Evolutionary conservation across 2,113 vertebrate genomes (phyloP).

Genomic region (Tinamus guttatus): DNA sequence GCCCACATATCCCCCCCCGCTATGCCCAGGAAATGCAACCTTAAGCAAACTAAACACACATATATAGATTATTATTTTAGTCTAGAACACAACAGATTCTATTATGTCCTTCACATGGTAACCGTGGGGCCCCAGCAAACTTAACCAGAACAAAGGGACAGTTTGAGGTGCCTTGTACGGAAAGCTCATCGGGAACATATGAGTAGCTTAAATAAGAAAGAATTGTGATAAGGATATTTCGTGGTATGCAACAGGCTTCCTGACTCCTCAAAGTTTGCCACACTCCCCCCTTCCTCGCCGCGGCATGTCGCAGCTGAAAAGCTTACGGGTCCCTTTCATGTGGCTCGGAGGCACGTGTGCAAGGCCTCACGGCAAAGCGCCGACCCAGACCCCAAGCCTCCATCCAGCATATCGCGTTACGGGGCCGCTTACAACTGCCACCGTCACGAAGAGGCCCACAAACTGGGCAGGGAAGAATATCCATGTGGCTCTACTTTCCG

Average conservation of each 20-base stretch:
- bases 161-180: accelerated
- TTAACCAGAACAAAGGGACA: background rate
- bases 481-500: slow-evolving; percentile 25
- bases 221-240: background rate
- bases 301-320: slow-evolving; percentile 31
- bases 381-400: background rate
- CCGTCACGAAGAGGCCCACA: slow-evolving; percentile 36
- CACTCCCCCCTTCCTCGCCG: background rate
- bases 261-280: background rate
- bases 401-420: slow-evolving; percentile 46
- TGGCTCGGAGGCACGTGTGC: background rate
- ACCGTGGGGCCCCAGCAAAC: background rate
- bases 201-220: background rate
- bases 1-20: background rate
- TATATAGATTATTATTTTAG: background rate
- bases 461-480: slow-evolving; percentile 18
- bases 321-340: slow-evolving; percentile 25
- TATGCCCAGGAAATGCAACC: background rate
- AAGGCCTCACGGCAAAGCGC: slow-evolving; percentile 46
- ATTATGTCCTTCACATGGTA: background rate
- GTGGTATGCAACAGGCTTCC: background rate
- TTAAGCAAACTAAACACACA: background rate
- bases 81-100: background rate
- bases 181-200: background rate
- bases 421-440: background rate